Conservation (phyloP, 2,888 invertebrate genomes). For the Philopedon plagiatum region DNA sequence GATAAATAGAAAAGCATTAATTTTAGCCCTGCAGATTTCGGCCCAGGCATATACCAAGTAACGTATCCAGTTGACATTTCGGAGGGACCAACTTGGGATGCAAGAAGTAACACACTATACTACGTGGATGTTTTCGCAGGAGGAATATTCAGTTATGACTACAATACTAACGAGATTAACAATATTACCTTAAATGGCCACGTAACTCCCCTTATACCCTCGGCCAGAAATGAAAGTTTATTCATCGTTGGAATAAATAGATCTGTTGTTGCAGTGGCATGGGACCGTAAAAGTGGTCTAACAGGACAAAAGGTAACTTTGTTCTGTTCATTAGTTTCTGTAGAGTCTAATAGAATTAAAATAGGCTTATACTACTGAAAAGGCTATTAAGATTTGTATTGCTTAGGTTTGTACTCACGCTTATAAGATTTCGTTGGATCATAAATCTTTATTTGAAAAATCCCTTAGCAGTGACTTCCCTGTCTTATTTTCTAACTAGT, state of each 20-base stretch:
- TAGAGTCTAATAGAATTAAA: too few species aligned
- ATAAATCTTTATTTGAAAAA: too few species aligned
- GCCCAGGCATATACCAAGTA: conserved; percentile 44
- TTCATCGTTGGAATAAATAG: conserved; percentile 50
- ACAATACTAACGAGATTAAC: conserved; percentile 37
- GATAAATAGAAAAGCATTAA: too few species aligned
- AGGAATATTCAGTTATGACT: conserved; percentile 51
- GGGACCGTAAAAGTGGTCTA: conserved; percentile 66
- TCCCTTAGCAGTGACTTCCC: too few species aligned
- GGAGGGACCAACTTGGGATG: conserved; percentile 55
- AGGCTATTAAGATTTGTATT: too few species aligned
- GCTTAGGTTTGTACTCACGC: too few species aligned
- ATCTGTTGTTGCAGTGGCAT: conserved; percentile 67
- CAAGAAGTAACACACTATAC: conserved; percentile 50
- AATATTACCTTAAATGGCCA: conserved; percentile 49
- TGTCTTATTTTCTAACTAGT: too few species aligned
- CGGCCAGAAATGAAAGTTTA: conserved; percentile 42
- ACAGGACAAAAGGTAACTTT: conserved; percentile 32
- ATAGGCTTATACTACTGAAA: too few species aligned
- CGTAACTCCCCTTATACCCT: conserved; percentile 51
- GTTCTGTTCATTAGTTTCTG: too few species aligned
- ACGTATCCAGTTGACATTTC: conserved; percentile 52
- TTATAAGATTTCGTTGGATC: too few species aligned
- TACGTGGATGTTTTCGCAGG: conserved; percentile 53
- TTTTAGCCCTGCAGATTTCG: conserved; percentile 18